phyloP scores from a whole-genome alignment of 1,140 invertebrate genomes.

The Orussus abietinus region DNA sequence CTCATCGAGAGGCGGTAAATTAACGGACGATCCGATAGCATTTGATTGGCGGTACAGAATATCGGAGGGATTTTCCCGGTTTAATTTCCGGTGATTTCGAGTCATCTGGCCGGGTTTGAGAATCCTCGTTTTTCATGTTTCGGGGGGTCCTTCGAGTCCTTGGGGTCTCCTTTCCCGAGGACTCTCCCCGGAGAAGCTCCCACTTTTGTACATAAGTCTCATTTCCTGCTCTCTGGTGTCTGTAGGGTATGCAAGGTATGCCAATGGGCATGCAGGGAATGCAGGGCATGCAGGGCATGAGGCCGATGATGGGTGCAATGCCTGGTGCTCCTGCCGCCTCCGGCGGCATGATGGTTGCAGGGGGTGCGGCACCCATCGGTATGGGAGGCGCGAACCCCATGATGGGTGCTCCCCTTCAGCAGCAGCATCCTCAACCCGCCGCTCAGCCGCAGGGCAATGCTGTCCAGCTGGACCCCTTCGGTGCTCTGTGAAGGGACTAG shows the following conservation, averaged over 20 bases:
- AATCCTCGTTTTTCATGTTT: no score
- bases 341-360: constrained; percentile 38
- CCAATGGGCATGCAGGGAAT: constrained; percentile 39
- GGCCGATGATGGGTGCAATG: constrained; percentile 45
- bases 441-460: constrained; percentile 42
- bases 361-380: constrained; percentile 38
- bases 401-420: constrained; percentile 38
- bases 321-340: constrained; percentile 32
- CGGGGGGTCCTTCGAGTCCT: no score
- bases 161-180: no score
- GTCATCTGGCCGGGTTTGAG: no score
- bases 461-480: constrained; percentile 53
- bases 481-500: constrained; percentile 52
- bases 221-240: constrained; percentile 27
- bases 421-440: constrained; percentile 36
- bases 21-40: no score
- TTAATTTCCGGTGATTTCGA: no score
- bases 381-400: constrained; percentile 38
- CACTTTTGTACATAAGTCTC: constrained; percentile 17
- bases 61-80: no score
- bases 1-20: no score
- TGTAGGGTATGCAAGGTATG: constrained; percentile 47
- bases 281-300: constrained; percentile 42
- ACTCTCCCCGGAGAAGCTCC: no score
- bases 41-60: no score